These are phyloP conservation scores for Globia sparganii DNA, from an alignment of 2,888 invertebrate genomes.

Conservation along the genomic window DNA sequence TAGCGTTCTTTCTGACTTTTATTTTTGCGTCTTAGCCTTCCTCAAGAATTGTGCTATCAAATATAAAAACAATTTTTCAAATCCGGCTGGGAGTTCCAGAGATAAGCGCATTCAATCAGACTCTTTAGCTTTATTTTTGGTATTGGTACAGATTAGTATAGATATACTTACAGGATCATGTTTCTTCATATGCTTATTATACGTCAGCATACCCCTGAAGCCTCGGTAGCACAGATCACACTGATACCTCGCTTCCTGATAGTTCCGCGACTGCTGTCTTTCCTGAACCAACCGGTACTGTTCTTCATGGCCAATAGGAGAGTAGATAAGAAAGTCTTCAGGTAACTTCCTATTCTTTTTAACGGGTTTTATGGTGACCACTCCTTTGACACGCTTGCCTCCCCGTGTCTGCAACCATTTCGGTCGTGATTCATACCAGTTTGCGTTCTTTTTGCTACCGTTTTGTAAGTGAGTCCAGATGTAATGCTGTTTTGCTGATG, in stretches of 20 bases:
- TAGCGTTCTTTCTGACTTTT: no score
- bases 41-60: no score
- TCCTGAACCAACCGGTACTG: slow-evolving; percentile 80
- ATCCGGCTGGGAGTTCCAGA: no score
- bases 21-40: no score
- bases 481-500: slow-evolving; percentile 84
- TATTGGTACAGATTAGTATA: no score
- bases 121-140: no score
- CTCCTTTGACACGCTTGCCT: slow-evolving; percentile 70
- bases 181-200: slow-evolving; percentile 85
- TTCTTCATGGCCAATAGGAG: slow-evolving; percentile 81
- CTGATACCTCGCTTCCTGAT: slow-evolving; percentile 79
- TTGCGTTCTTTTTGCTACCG: slow-evolving; percentile 70
- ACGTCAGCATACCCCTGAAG: slow-evolving; percentile 78
- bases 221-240: slow-evolving; percentile 84
- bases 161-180: slow-evolving; percentile 83
- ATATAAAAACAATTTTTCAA: no score
- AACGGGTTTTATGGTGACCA: slow-evolving; percentile 67
- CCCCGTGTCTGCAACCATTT: slow-evolving; percentile 75
- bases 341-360: slow-evolving; percentile 74
- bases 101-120: no score
- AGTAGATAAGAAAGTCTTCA: slow-evolving; percentile 77
- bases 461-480: slow-evolving; percentile 80
- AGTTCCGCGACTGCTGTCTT: slow-evolving; percentile 80
- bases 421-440: slow-evolving; percentile 77